Percentiles rank a stretch among this genome's conserved stretches.
Evolutionary conservation across 2,888 invertebrate species (phyloP).

Genomic region (Trachelus iudaicus): DNA sequence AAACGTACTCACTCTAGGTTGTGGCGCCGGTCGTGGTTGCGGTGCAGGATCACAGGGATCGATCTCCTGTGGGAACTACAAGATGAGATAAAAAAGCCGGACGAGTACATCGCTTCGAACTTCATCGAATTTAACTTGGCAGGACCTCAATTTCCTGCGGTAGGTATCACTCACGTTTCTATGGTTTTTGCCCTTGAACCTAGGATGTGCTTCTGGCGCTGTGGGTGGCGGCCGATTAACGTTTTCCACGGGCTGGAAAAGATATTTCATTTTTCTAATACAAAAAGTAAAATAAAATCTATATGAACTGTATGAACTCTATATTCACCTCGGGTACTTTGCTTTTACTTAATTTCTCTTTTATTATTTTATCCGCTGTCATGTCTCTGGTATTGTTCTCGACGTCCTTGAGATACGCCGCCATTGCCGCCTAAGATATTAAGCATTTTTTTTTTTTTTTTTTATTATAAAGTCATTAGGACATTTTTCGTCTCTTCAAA

Average conservation of each 20-base stretch:
- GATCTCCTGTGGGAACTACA: conserved; percentile 43
- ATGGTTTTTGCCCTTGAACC: conserved; percentile 30
- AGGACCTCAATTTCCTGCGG: background rate
- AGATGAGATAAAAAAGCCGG: background rate
- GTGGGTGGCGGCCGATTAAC: conserved; percentile 40
- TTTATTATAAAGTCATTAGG: background rate
- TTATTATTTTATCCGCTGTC: conserved; percentile 66
- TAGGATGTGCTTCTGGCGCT: conserved; percentile 41
- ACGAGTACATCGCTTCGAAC: background rate
- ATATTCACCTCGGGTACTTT: conserved; percentile 32
- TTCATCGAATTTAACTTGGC: background rate
- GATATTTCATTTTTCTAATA: background rate
- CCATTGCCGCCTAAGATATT: conserved; percentile 78
- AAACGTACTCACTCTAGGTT: conserved; percentile 18
- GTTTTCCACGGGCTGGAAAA: conserved; percentile 26
- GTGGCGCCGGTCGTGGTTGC: conserved; percentile 1
- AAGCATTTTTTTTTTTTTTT: too few species aligned
- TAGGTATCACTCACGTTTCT: background rate
- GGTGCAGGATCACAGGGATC: conserved; percentile 53
- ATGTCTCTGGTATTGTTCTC: conserved; percentile 67
- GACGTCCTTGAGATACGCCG: conserved; percentile 88
- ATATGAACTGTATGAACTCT: too few species aligned
- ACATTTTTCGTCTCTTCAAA: conserved; percentile 2
- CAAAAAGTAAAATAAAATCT: background rate
- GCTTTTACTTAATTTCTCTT: conserved; percentile 43